phyloP scores from a whole-genome alignment of 2,888 invertebrate genomes.

The Hydropsyche betteni region DNA sequence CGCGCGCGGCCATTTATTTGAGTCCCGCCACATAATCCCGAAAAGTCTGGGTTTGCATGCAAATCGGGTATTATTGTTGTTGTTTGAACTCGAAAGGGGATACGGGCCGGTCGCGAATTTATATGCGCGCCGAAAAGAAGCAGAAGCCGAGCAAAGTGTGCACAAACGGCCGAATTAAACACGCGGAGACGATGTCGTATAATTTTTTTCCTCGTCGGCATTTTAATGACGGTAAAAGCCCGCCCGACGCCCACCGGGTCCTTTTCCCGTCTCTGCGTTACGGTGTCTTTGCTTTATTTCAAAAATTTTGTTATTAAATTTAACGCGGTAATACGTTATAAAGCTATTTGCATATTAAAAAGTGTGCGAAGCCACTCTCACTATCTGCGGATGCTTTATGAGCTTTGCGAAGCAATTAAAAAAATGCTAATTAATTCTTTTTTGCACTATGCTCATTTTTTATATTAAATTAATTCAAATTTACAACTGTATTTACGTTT shows the following conservation, averaged over 20 bases:
- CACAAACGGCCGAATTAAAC: constrained; percentile 6
- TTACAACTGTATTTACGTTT: no score
- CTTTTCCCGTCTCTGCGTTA: not conserved
- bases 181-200: not conserved
- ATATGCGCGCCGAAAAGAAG: no score
- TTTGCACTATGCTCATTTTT: no score
- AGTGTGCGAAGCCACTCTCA: not conserved
- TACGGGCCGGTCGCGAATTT: constrained; percentile 10
- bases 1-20: constrained; percentile 50
- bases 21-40: constrained; percentile 50
- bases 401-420: no score
- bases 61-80: constrained; percentile 49
- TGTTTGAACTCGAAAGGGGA: constrained; percentile 40
- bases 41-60: constrained; percentile 48
- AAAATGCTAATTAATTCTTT: no score
- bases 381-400: no score
- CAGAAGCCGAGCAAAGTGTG: not conserved
- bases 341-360: constrained; percentile 27
- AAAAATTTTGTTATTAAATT: constrained; percentile 23
- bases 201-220: constrained; percentile 2
- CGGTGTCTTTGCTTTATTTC: constrained; percentile 17
- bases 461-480: no score
- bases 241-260: not conserved
- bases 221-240: not conserved
- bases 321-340: constrained; percentile 14